Base-by-base conservation (phyloP, 1,140 invertebrate species). In the Scaptodrosophila lebanonensis region DNA sequence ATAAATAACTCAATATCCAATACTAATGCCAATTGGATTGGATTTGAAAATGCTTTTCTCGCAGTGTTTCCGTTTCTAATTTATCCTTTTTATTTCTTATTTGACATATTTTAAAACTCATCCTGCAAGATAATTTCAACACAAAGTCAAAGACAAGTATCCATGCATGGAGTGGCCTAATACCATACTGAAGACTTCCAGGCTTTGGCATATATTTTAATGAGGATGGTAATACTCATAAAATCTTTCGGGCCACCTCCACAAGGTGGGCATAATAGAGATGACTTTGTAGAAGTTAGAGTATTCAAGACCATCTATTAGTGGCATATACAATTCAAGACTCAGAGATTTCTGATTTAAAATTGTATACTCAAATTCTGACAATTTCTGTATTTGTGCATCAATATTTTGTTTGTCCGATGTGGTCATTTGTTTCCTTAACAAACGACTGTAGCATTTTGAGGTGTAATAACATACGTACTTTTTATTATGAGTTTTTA, bases 151-250 rank as follows among this genome's bases (percentile, higher is more conserved):
- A 35, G n/a, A 35, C 1, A 1, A n/a, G 12, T 35, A 13, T 11
- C 32, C 32, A 35, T n/a, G 32, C 32, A 35, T 35, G 32, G 32
- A 35, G 32, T 35, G 32, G 32, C 5, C 32, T 35, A 35, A 35
- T 35, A 35, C 32, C 32, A 35, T 35, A 35, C 12, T 11, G 32
- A n/a, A 11, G 32, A 35, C 32, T 35, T 35, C 12, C 32, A 35
- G 32, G 32, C 12, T 35, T 13, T 35, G 1, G 32, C 3, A 2
- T 5, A 35, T 35, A 35, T 13, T 11, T 35, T 11, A 13, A 11
- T 35, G 32, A 35, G 32, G 32, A 35, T 35, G 32, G 32, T 35
- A 35, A 35, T 13, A 35, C 32, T 35, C 9, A n/a, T 35, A 35
- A 35, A 35, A 35, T 3, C 32, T 35, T 2, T 35, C 12, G 9